Evolutionary conservation across 2,113 vertebrate species (phyloP).

Genomic region (Rynchops niger): DNA sequence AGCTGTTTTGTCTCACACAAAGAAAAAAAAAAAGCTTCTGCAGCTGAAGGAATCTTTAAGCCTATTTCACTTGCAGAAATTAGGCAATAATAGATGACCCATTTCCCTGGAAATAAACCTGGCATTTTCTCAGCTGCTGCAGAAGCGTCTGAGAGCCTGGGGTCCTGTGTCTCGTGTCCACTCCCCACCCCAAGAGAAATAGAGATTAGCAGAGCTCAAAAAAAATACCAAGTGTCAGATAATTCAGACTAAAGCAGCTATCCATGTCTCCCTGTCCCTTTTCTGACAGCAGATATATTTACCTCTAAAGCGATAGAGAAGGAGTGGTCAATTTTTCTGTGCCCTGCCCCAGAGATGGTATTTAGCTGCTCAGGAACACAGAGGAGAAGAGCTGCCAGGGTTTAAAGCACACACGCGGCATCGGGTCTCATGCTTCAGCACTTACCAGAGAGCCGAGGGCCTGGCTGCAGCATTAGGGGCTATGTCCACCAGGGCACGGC

Average conservation of each 20-base stretch:
- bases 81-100: neutral
- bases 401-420: neutral
- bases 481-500: neutral
- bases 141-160: neutral
- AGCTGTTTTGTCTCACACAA: constrained; percentile 17
- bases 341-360: neutral
- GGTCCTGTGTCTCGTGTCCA: neutral
- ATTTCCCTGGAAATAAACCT: constrained; percentile 24
- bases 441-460: constrained; percentile 37
- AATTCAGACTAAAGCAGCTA: neutral
- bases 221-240: neutral
- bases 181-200: neutral
- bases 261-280: neutral
- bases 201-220: neutral
- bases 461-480: constrained; percentile 1
- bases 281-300: neutral
- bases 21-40: neutral
- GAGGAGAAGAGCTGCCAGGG: neutral
- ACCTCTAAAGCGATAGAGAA: neutral
- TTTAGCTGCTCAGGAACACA: neutral
- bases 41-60: constrained; percentile 15
- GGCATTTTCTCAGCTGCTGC: constrained; percentile 21
- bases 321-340: neutral
- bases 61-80: constrained; percentile 19
- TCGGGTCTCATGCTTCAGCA: neutral